phyloP scores from a whole-genome alignment of 1,140 invertebrate species.

The Achatina immaculata region DNA sequence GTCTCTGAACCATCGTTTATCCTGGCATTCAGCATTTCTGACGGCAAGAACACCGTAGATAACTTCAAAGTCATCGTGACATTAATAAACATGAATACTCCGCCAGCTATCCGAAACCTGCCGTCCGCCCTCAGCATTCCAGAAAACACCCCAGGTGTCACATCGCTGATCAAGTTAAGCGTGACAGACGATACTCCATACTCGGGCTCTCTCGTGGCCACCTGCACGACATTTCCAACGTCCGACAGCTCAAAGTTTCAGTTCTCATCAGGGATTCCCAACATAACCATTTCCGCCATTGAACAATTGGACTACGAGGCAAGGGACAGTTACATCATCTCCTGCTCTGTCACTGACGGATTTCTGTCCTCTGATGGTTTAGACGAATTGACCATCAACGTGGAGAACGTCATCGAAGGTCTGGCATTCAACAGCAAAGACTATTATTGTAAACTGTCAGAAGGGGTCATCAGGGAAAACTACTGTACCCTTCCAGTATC shows the following conservation, averaged over 20 bases:
- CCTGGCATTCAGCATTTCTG: background rate
- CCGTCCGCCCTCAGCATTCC: background rate
- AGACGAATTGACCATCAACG: background rate
- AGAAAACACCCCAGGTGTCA: background rate
- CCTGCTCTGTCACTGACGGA: slow-evolving; percentile 15
- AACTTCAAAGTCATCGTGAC: slow-evolving; percentile 17
- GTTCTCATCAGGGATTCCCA: background rate
- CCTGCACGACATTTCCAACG: background rate
- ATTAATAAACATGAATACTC: background rate
- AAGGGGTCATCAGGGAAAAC: background rate
- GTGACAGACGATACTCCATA: background rate
- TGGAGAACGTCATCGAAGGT: slow-evolving; percentile 11
- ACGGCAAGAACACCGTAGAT: slow-evolving; percentile 12
- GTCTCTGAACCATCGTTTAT: slow-evolving; percentile 1
- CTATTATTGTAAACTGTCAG: slow-evolving; percentile 1
- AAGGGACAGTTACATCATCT: slow-evolving; percentile 4
- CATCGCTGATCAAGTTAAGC: background rate
- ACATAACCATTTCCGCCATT: background rate
- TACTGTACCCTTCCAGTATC: background rate
- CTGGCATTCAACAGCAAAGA: background rate
- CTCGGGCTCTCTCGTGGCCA: background rate
- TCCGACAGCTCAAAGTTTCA: background rate
- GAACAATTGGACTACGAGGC: slow-evolving; percentile 3
- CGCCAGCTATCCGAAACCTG: background rate
- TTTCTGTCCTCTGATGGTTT: background rate